phyloP scores from a whole-genome alignment of 2,888 invertebrate genomes.

The Caenorhabditis sinica region DNA sequence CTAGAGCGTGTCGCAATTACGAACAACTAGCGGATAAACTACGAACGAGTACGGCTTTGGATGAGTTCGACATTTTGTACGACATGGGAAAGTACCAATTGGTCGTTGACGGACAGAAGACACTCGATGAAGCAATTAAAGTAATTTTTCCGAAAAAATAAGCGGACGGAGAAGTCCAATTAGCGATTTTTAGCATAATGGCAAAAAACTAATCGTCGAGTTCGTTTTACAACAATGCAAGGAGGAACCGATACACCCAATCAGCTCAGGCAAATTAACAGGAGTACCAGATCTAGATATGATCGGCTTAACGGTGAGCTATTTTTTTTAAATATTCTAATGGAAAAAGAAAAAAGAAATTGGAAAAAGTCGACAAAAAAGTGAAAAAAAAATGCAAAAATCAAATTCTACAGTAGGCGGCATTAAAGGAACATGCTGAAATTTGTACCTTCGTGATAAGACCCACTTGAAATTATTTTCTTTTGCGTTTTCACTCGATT shows the following conservation, averaged over 20 bases:
- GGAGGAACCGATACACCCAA: constrained; percentile 2
- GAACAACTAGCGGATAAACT: constrained; percentile 40
- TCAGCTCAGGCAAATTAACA: not conserved
- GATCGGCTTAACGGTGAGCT: constrained; percentile 20
- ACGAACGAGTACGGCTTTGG: not conserved
- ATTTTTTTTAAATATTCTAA: not conserved
- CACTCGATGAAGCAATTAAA: constrained; percentile 62
- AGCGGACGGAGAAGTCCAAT: constrained; percentile 19
- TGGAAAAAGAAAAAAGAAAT: constrained; percentile 4
- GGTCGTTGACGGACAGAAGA: constrained; percentile 59
- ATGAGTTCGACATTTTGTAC: constrained; percentile 54
- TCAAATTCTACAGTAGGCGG: not conserved
- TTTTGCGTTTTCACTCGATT: not conserved
- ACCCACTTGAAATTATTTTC: not conserved
- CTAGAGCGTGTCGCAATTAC: constrained; percentile 39
- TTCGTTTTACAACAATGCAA: constrained; percentile 41
- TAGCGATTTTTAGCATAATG: constrained; percentile 59
- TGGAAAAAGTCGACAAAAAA: constrained; percentile 5
- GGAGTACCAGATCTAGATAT: constrained; percentile 8
- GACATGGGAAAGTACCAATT: constrained; percentile 62
- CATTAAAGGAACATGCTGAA: constrained; percentile 30
- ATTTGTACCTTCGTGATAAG: constrained; percentile 2
- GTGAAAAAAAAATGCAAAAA: constrained; percentile 7
- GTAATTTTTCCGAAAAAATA: constrained; percentile 41
- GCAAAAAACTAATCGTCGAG: constrained; percentile 53